phyloP scores from a whole-genome alignment of 2,113 vertebrate species.

The Turdus rufiventris region DNA sequence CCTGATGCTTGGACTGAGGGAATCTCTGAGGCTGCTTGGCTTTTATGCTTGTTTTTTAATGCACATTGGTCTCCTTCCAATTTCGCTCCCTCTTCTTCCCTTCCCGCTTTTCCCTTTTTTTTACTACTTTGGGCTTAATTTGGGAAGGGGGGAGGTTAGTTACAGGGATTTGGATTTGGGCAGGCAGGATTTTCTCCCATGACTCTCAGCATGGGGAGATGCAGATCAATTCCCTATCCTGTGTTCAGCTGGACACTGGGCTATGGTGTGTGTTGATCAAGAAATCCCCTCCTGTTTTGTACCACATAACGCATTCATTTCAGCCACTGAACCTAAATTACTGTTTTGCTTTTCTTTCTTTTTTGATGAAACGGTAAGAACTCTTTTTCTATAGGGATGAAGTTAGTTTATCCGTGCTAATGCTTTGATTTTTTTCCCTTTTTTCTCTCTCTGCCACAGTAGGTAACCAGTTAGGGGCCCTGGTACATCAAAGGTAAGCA shows the following conservation, averaged over 20 bases:
- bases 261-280: constrained; percentile 72
- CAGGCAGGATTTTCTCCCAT: constrained; percentile 68
- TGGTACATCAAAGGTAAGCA: constrained; percentile 99
- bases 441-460: constrained; percentile 81
- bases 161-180: constrained; percentile 71
- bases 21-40: constrained; percentile 35
- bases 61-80: not conserved
- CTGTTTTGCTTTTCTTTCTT: constrained; percentile 67
- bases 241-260: constrained; percentile 81
- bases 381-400: constrained; percentile 65
- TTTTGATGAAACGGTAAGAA: constrained; percentile 68
- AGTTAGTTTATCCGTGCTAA: constrained; percentile 82
- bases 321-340: constrained; percentile 77
- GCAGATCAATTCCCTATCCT: constrained; percentile 77
- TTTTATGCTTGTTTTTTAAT: not conserved
- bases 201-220: constrained; percentile 73
- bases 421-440: constrained; percentile 75
- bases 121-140: constrained; percentile 43
- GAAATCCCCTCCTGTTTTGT: constrained; percentile 76
- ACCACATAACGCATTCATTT: constrained; percentile 71
- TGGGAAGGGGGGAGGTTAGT: constrained; percentile 36
- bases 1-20: constrained; percentile 6
- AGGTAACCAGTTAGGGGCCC: constrained; percentile 93
- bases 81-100: not conserved
- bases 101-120: not conserved